phyloP scores from a whole-genome alignment of 92 coral and sea anemone genomes.

The Chrysogorgia sp. region DNA sequence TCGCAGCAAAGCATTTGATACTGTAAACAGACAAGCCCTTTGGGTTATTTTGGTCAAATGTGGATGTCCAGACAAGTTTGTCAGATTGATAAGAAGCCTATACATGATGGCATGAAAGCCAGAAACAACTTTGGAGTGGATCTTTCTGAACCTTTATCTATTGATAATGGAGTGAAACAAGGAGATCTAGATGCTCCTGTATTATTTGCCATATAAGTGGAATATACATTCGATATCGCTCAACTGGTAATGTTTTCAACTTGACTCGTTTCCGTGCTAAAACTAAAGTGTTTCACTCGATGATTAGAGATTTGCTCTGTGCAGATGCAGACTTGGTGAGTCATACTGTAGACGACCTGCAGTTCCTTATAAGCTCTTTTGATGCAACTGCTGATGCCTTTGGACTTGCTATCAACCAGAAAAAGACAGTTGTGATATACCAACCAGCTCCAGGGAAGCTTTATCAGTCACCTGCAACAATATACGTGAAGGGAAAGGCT shows the following conservation, averaged over 20 bases:
- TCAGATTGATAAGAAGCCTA: slow-evolving; percentile 6
- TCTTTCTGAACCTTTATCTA: slow-evolving; percentile 6
- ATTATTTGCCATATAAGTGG: slow-evolving; percentile 26
- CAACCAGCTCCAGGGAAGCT: slow-evolving; percentile 19
- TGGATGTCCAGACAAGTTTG: slow-evolving; percentile 24
- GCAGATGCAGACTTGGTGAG: slow-evolving; percentile 44
- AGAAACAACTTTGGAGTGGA: not conserved
- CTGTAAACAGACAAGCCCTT: slow-evolving; percentile 31
- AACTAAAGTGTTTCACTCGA: not conserved
- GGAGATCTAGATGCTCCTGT: slow-evolving; percentile 33
- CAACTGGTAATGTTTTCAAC: slow-evolving; percentile 42
- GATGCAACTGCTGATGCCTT: slow-evolving; percentile 40
- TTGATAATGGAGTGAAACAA: slow-evolving; percentile 45
- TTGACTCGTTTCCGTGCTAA: not conserved
- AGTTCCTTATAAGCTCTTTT: slow-evolving; percentile 21
- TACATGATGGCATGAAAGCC: slow-evolving; percentile 28
- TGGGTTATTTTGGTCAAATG: slow-evolving; percentile 14
- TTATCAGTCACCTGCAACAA: slow-evolving; percentile 12
- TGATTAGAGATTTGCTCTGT: slow-evolving; percentile 21
- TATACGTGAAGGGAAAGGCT: slow-evolving; percentile 25
- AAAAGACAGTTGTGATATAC: slow-evolving; percentile 40
- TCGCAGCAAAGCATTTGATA: not conserved
- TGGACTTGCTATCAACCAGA: slow-evolving; percentile 48
- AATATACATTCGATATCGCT: slow-evolving; percentile 19
- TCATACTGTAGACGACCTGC: slow-evolving; percentile 34